Conservation (phyloP, 2,888 invertebrate genomes). For the Eristalis pertinax region DNA sequence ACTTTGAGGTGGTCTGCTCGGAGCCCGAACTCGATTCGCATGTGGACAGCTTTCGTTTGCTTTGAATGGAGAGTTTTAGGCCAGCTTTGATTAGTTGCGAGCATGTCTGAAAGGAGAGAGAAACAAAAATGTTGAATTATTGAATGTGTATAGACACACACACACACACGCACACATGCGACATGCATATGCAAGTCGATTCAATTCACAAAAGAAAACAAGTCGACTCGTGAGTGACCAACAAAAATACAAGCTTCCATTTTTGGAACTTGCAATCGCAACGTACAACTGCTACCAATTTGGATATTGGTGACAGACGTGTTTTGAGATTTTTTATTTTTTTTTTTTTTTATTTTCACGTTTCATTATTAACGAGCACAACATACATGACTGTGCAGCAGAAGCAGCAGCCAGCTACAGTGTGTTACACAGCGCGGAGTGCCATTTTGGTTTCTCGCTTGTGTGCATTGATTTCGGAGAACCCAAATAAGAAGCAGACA, state of each 20-base stretch:
- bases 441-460: conserved; percentile 50
- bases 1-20: conserved; percentile 82
- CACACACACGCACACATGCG: too few species aligned
- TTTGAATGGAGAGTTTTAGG: conserved; percentile 93
- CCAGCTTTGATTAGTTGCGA: conserved; percentile 95
- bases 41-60: conserved; percentile 90
- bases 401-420: background rate
- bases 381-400: conserved; percentile 25
- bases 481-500: conserved; percentile 4
- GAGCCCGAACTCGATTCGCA: conserved; percentile 83
- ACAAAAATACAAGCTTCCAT: conserved; percentile 70
- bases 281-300: conserved; percentile 74
- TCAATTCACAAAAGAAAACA: conserved; percentile 58
- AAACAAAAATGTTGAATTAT: background rate
- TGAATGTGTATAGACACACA: too few species aligned
- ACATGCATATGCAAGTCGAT: conserved; percentile 39
- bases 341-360: conserved; percentile 36
- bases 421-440: background rate
- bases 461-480: conserved; percentile 36
- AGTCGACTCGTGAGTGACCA: conserved; percentile 54
- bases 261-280: conserved; percentile 69
- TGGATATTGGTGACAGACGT: conserved; percentile 79
- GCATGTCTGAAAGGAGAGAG: conserved; percentile 85
- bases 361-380: conserved; percentile 52
- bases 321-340: conserved; percentile 74